These are phyloP conservation scores for Ectemnius continuus DNA, from an alignment of 2,888 invertebrate species.

Conservation along the genomic window DNA sequence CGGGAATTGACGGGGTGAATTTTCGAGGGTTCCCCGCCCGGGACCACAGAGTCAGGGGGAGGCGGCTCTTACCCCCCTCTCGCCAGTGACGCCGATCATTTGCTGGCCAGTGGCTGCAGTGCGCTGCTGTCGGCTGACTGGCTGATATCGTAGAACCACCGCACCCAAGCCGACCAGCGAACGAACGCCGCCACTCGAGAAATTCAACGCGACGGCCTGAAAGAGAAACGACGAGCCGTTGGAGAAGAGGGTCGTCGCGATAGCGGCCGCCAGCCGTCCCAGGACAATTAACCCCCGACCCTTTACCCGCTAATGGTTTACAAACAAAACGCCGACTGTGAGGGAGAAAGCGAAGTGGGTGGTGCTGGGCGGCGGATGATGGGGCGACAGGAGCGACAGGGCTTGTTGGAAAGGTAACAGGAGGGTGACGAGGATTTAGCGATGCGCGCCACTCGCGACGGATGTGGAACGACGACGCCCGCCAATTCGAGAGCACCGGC, in stretches of 20 bases:
- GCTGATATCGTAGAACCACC: no score
- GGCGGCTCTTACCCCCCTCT: background rate
- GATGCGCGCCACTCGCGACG: background rate
- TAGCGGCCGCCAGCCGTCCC: constrained; percentile 47
- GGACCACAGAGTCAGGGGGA: no score
- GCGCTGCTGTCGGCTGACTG: background rate
- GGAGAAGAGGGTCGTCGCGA: constrained; percentile 20
- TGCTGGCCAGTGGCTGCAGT: background rate
- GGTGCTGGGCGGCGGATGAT: constrained; percentile 2
- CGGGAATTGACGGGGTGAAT: constrained; percentile 6
- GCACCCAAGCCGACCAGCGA: background rate
- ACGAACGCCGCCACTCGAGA: background rate
- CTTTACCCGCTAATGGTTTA: constrained; percentile 66
- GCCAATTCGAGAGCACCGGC: background rate
- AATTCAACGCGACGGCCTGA: background rate
- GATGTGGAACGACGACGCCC: background rate
- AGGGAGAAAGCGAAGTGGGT: background rate
- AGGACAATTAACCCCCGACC: constrained; percentile 37
- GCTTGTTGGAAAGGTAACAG: background rate
- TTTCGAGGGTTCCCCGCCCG: background rate
- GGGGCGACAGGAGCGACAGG: background rate
- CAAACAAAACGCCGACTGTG: constrained; percentile 61
- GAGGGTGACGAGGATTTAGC: constrained; percentile 14
- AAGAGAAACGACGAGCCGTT: constrained; percentile 11
- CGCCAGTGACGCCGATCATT: background rate